Conservation (phyloP, 2,888 invertebrate genomes). For the Sinodicranocentrus sp. region DNA sequence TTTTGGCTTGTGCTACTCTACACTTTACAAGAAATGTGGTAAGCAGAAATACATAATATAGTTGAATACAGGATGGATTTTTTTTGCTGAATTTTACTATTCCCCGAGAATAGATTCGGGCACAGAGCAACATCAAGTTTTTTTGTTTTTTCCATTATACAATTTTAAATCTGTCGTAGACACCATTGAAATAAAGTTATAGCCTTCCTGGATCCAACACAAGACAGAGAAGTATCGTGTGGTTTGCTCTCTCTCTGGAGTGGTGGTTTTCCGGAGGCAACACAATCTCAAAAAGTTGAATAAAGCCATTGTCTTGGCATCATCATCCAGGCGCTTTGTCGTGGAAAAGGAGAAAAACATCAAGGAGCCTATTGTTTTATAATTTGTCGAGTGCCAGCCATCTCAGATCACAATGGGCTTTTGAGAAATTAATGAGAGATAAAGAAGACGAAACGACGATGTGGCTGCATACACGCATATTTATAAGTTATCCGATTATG, state of each 20-base stretch:
- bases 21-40: not conserved
- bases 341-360: constrained; percentile 45
- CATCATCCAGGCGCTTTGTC: constrained; percentile 19
- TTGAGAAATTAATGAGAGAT: constrained; percentile 64
- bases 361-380: constrained; percentile 69
- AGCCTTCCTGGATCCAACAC: not conserved
- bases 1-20: constrained; percentile 8
- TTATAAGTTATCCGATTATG: not conserved
- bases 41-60: not conserved
- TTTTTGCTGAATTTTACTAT: not conserved
- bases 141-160: not conserved
- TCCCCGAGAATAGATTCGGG: not conserved
- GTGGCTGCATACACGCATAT: constrained; percentile 24
- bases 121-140: not conserved
- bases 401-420: constrained; percentile 58
- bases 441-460: constrained; percentile 32
- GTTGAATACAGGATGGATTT: no score
- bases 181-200: constrained; percentile 36
- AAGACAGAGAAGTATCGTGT: not conserved
- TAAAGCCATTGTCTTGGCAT: constrained; percentile 64
- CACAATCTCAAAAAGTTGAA: constrained; percentile 47
- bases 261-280: constrained; percentile 51
- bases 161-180: constrained; percentile 39
- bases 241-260: constrained; percentile 1
- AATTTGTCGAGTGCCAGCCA: constrained; percentile 73